These are phyloP conservation scores for Phymorhynchus buccinoides DNA, from an alignment of 1,140 invertebrate genomes.

Conservation along the genomic window DNA sequence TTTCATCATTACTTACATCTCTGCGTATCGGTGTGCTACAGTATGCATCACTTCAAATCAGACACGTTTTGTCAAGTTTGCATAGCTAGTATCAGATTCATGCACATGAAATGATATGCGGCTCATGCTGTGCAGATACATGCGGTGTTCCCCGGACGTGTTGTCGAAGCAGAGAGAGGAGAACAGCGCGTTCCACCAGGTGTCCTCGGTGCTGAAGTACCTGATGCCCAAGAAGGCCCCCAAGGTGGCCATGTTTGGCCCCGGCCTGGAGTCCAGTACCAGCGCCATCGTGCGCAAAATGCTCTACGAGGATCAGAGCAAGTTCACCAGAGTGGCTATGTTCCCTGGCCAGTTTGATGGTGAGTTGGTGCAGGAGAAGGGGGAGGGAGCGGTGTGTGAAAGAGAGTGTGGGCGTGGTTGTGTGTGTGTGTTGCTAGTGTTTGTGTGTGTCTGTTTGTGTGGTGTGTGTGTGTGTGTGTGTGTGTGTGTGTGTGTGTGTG, in stretches of 20 bases:
- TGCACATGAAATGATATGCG: too few relatives aligned
- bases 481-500: too few relatives aligned
- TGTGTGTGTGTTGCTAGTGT: too few relatives aligned
- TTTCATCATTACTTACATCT: too few relatives aligned
- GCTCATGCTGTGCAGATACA: constrained; percentile 58
- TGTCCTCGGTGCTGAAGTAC: constrained; percentile 60
- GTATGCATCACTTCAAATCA: too few relatives aligned
- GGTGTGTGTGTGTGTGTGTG: too few relatives aligned
- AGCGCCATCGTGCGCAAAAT: constrained; percentile 63
- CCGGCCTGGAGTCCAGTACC: constrained; percentile 66
- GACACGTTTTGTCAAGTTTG: constrained; percentile 1
- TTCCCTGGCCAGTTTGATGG: constrained; percentile 69
- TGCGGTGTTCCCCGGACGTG: constrained; percentile 64
- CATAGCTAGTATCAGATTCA: too few relatives aligned
- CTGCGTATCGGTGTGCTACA: too few relatives aligned
- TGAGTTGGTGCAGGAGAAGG: constrained; percentile 18
- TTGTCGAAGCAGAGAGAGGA: constrained; percentile 55
- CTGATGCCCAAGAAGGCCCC: constrained; percentile 68
- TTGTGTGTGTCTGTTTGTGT: too few relatives aligned
- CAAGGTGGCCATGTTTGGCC: constrained; percentile 69
- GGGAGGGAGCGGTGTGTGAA: too few relatives aligned
- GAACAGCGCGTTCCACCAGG: constrained; percentile 59
- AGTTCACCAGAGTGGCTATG: constrained; percentile 59
- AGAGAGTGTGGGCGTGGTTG: background rate
- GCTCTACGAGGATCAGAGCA: constrained; percentile 57